Base-by-base conservation (phyloP, 1,140 invertebrate genomes). In the Sminthurinus signatus region DNA sequence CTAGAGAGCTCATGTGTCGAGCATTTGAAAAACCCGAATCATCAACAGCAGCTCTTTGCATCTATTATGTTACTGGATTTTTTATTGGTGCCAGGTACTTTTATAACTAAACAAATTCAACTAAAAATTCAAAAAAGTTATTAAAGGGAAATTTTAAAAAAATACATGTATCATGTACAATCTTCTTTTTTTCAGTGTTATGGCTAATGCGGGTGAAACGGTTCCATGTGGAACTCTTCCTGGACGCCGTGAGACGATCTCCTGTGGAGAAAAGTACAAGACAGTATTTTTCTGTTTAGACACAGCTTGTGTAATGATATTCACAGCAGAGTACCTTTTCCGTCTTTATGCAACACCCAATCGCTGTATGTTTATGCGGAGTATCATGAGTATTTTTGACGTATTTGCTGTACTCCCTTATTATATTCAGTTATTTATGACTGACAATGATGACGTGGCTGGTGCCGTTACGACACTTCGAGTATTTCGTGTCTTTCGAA, bases 221-320 rank as follows among this genome's bases (percentile, higher is more conserved):
- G 91, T 98, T 31, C 92, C 94, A 5, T 97, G 94, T 75, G 88
- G 86, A 54, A 86, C 85, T 77, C 80, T 86, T 73, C 88, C 90
- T 8, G 89, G 89, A 23, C 82, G 89, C 29, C 88, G 88, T 50
- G 89, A 89, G 60, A 89, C 87, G 0, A 81, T 95, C 62, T 88
- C 93, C 0, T 99, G 96, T 78, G 96, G 97, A 43, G 96, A 98
- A 78, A 85, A 91, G 54, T 99, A 96, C 80, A 93, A 96, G 79
- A 90, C 93, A 69, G 91, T 94, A 57, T 98, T 99, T 81, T 99
- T 99, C 82, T 98, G 96, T 76, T 80, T 99, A 76, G 96, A 99
- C 80, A 99, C 96, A 2, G 97, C 96, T 60, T 99, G 97, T 80
- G 97, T 99, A 51, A 99, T 99, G 91, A 99, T 99, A 72, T 99